Evolutionary conservation across 1,140 invertebrate genomes (phyloP).

Genomic region (Oryzaephilus surinamensis): DNA sequence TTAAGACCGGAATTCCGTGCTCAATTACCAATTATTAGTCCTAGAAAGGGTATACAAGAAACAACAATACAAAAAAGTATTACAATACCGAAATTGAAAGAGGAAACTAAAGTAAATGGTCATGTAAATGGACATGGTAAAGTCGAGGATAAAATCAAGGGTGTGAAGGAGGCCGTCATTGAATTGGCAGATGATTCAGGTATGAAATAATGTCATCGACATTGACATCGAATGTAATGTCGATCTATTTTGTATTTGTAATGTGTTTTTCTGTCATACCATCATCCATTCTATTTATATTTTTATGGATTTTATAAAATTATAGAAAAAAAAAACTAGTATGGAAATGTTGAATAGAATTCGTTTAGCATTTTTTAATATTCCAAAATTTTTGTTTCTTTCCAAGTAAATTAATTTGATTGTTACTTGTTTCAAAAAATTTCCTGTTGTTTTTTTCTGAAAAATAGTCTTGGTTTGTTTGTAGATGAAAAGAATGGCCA

Average conservation of each 20-base stretch:
- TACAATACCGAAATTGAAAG: slow-evolving; percentile 28
- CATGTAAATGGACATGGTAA: too few species aligned
- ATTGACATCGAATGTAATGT: background rate
- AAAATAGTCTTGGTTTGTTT: slow-evolving; percentile 1
- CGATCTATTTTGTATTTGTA: slow-evolving; percentile 3
- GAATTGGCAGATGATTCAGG: slow-evolving; percentile 14
- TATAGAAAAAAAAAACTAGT: background rate
- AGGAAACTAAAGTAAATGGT: slow-evolving; percentile 24
- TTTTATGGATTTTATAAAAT: background rate
- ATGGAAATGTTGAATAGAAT: too few species aligned
- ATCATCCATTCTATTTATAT: too few species aligned
- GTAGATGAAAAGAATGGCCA: slow-evolving; percentile 51
- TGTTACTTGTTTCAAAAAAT: background rate
- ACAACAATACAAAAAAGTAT: slow-evolving; percentile 27
- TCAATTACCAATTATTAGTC: slow-evolving; percentile 61
- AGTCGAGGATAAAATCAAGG: slow-evolving; percentile 9
- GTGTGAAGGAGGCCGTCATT: slow-evolving; percentile 2
- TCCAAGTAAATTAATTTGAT: too few species aligned
- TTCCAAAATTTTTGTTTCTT: too few species aligned
- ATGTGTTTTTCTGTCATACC: background rate
- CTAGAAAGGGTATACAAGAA: slow-evolving; percentile 29
- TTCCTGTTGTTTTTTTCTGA: background rate
- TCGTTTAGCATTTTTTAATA: too few species aligned
- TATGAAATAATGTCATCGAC: slow-evolving; percentile 8
- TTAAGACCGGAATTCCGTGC: slow-evolving; percentile 73